Evolutionary conservation across 2,113 vertebrate genomes (phyloP), one percentile per base, ranked within the genome.

Genomic region (Terrapene triunguis): DNA sequence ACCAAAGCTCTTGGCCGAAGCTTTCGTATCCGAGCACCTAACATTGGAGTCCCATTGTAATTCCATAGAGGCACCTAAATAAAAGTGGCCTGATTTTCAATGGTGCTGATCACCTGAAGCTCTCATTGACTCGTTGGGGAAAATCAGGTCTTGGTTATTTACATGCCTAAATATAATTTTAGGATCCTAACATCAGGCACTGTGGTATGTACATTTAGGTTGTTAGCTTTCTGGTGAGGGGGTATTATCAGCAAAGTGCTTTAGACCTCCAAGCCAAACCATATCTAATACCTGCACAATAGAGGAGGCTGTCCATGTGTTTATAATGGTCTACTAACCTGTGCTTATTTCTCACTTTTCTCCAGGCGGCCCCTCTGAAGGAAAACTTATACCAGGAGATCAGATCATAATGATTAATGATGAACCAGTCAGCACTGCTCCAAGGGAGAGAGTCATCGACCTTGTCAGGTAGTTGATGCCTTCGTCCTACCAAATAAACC

Each of bases 371-470:
- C 99, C 99, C 35, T 99, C 99, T 38, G 99, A 99, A 98, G 99
- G 99, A 96, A 99, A 98, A 96, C 99, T 99, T 97, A 97, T 99
- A 97, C 99, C 99, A 5, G 99, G 99, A 97, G 99, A 99, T 98
- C 99, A 99, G 96, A 99, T 99, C 98, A 99, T 99, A 98, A 99
- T 99, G 99, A 99, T 99, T 97, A 99, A 99, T 91, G 99, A 99
- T 97, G 99, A 99, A 97, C 98, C 99, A 19, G 99, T 99, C 97
- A 99, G 99, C 84, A 98, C 99, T 44, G 99, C 99, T 87, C 99
- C 99, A 86, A 99, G 99, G 97, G 99, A 99, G 97, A 98, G 99
- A 98, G 99, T 99, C 97, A 99, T 99, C 57, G 99, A 99, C 98
- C 99, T 99, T 94, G 99, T 99, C 99, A 99, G 99, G 99, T 99